Evolutionary conservation across 2,888 invertebrate species (phyloP).

Genomic region (Cheilosia soror): DNA sequence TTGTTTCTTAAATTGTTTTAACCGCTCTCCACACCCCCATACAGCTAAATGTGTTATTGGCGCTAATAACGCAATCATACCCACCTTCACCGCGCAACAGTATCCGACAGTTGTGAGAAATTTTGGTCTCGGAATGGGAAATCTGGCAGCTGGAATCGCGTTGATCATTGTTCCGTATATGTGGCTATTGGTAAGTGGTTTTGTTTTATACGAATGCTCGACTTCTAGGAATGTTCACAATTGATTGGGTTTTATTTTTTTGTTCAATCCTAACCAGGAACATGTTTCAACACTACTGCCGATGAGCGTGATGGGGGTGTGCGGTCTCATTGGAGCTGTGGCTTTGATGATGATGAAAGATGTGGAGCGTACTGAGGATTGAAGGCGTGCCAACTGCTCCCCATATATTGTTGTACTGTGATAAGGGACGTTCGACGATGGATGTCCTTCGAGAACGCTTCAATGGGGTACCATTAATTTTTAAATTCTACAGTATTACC

Average conservation of each 20-base stretch:
- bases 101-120: slow-evolving; percentile 89
- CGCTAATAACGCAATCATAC: slow-evolving; percentile 91
- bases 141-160: slow-evolving; percentile 90
- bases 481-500: slow-evolving; percentile 62
- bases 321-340: slow-evolving; percentile 84
- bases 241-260: slow-evolving; percentile 10
- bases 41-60: slow-evolving; percentile 90
- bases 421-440: slow-evolving; percentile 53
- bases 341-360: slow-evolving; percentile 85
- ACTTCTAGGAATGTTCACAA: slow-evolving; percentile 14
- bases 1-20: slow-evolving; percentile 5
- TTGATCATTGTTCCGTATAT: slow-evolving; percentile 91
- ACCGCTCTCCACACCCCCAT: neutral
- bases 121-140: slow-evolving; percentile 89
- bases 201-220: neutral
- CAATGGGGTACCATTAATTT: slow-evolving; percentile 39
- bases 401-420: slow-evolving; percentile 59
- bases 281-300: slow-evolving; percentile 84
- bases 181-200: slow-evolving; percentile 88
- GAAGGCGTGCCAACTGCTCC: slow-evolving; percentile 7
- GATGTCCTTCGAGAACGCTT: slow-evolving; percentile 45
- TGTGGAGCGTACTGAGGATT: slow-evolving; percentile 68
- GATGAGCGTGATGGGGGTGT: slow-evolving; percentile 84
- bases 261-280: slow-evolving; percentile 81
- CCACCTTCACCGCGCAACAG: slow-evolving; percentile 89